These are phyloP conservation scores for Oceanodroma leucorhoa DNA, from an alignment of 2,797 vertebrate species.

Conservation along the genomic window DNA sequence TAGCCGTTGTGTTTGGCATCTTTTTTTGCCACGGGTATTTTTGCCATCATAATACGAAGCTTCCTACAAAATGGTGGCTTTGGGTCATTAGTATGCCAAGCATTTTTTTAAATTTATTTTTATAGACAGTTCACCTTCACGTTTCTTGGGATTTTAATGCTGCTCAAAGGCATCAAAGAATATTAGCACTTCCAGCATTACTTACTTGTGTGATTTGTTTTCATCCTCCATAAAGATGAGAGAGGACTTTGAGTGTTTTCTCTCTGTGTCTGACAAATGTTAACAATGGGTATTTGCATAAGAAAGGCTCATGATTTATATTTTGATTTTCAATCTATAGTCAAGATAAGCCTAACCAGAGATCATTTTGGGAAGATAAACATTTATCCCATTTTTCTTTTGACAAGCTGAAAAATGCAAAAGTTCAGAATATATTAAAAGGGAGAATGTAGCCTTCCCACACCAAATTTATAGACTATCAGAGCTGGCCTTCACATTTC, in stretches of 20 bases:
- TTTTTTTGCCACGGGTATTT: neutral
- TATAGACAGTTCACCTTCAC: conserved; percentile 29
- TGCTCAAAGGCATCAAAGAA: conserved; percentile 14
- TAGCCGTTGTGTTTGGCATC: neutral
- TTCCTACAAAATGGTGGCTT: neutral
- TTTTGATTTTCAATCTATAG: conserved; percentile 51
- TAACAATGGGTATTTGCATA: conserved; percentile 53
- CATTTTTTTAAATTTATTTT: neutral
- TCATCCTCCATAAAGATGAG: conserved; percentile 38
- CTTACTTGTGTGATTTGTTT: conserved; percentile 18
- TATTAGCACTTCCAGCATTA: conserved; percentile 3
- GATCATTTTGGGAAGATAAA: conserved; percentile 56
- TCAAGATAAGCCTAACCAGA: conserved; percentile 38
- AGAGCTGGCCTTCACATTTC: conserved; percentile 10
- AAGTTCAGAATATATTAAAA: conserved; percentile 29
- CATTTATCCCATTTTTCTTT: conserved; percentile 30
- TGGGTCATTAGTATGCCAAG: conserved; percentile 1
- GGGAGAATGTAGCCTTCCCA: neutral
- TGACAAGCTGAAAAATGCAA: neutral
- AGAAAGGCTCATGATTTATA: conserved; percentile 56
- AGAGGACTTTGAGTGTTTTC: conserved; percentile 44
- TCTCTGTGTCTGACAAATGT: conserved; percentile 53
- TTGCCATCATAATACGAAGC: neutral
- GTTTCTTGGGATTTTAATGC: neutral
- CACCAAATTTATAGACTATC: conserved; percentile 17